Base-by-base conservation (phyloP, 2,797 vertebrate species). In the Argya squamiceps region DNA sequence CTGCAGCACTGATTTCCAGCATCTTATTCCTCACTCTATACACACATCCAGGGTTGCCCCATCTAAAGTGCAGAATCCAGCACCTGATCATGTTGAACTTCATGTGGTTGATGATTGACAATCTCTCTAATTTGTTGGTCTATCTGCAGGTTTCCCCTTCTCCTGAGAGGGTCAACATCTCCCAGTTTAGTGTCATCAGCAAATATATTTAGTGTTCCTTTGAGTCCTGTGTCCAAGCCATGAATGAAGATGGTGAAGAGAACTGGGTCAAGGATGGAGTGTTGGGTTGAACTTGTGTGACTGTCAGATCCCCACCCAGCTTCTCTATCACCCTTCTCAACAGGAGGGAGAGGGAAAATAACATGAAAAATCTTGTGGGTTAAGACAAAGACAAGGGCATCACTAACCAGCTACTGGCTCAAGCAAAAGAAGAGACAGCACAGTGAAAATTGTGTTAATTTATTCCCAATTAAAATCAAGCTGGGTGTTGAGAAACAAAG, bases 1-100 rank as follows among this genome's bases (percentile, higher is more conserved):
- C 24, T 0, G 0, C 4, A 27, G 30, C 0, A 0, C 15, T 67
- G 18, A 18, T 53, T 1, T 60, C 30, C 77, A 81, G 7, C 21
- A 0, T 15, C 53, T 36, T 34, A 22, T 74, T 60, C 29, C 29
- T 11, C 2, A 2, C 7, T 12, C 46, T 39, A 2, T 23, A 19
- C 4, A 8, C 24, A 36, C 8, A 27, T 10, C 15, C 30, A 9
- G 12, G 12, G 15, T 19, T 46, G 30, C 34, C 21, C 21, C 4
- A 2, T 32, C 12, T 6, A 12, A 46, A 43, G 24, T 22, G 30
- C n/a, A 67, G 68, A 46, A 59, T 34, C 5, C 30, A 53, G 24
- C 12, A 41, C 24, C 10, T 46, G 44, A 39, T 26, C 24, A 5
- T 59, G 21, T 20, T 46, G 47, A 46, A 60, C n/a, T 55, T 55